Base-by-base conservation (phyloP, 2,797 vertebrate genomes). In the Ciconia nigra region DNA sequence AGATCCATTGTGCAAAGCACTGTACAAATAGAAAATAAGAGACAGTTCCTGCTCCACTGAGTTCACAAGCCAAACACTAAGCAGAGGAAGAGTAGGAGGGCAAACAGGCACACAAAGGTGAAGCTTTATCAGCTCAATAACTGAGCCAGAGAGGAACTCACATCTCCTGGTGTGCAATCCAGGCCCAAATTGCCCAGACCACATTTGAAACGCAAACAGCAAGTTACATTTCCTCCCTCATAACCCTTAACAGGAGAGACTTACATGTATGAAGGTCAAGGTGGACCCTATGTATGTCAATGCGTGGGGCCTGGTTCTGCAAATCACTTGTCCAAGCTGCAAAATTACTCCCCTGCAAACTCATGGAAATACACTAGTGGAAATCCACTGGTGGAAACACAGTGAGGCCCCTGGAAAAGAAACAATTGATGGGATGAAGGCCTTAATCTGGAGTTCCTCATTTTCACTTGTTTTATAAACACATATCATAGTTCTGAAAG, bases 21-120 rank as follows among this genome's bases (percentile, higher is more conserved):
- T 67, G 52, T 71, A 42, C 67, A 96, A 95, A 94, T 49, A 93
- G 49, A 88, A 92, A 91, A 89, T 57, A 80, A 74, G 52, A 91
- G 87, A 87, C 44, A 58, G 65, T 25, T 88, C 52, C 26, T 55
- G 79, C 72, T 95, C 84, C 55, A 39, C 21, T 86, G 89, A 85
- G 46, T 78, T 91, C 85, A 93, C 72, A 81, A 61, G 54, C 46
- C 76, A 81, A 90, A 74, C 69, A 87, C 24, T 33, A 61, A 80
- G 11, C 2, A 2, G 24, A 62, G 49, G 47, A 88, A 82, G 71
- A 94, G 37, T 44, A 62, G 22, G 16, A 87, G n/a, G n/a, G 57
- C 73, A 95, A 93, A 79, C 15, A 93, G 31, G 3, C n/a, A 59
- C 11, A 62, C 33, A 78, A 41, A 83, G 62, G 61, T 78, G 84